Evolutionary conservation across 2,888 invertebrate genomes (phyloP).

Genomic region (Barypeithes pellucidus): DNA sequence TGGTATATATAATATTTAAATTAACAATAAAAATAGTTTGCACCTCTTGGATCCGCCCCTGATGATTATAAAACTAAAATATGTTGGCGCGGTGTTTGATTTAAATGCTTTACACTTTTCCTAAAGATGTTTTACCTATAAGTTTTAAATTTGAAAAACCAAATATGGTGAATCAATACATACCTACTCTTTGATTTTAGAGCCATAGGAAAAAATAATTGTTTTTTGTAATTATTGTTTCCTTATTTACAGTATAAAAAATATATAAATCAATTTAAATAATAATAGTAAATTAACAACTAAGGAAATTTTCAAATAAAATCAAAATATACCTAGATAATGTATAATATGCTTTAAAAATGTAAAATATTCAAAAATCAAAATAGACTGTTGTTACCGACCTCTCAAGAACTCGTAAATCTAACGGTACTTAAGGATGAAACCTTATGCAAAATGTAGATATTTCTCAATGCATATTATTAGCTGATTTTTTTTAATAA

Average conservation of each 20-base stretch:
- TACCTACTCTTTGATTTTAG: neutral
- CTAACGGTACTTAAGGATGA: neutral
- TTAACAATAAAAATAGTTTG: too few species aligned
- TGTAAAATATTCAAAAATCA: neutral
- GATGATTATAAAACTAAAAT: too few species aligned
- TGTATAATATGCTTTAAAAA: neutral
- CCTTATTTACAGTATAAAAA: too few species aligned
- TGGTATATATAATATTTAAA: too few species aligned
- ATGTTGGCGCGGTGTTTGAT: conserved; percentile 8
- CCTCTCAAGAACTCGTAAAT: conserved; percentile 2
- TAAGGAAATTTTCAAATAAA: neutral
- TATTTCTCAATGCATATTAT: neutral
- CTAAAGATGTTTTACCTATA: neutral
- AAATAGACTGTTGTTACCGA: conserved; percentile 3
- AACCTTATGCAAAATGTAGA: neutral
- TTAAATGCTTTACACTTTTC: conserved; percentile 11
- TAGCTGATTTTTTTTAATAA: neutral
- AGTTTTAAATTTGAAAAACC: conserved; percentile 4
- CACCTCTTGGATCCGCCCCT: too few species aligned
- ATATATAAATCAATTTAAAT: too few species aligned
- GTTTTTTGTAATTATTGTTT: too few species aligned
- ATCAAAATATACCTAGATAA: neutral
- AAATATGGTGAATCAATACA: conserved; percentile 14
- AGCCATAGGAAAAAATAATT: neutral
- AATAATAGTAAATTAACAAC: too few species aligned